phyloP scores from a whole-genome alignment of 1,140 invertebrate species.

The Apis dorsata region DNA sequence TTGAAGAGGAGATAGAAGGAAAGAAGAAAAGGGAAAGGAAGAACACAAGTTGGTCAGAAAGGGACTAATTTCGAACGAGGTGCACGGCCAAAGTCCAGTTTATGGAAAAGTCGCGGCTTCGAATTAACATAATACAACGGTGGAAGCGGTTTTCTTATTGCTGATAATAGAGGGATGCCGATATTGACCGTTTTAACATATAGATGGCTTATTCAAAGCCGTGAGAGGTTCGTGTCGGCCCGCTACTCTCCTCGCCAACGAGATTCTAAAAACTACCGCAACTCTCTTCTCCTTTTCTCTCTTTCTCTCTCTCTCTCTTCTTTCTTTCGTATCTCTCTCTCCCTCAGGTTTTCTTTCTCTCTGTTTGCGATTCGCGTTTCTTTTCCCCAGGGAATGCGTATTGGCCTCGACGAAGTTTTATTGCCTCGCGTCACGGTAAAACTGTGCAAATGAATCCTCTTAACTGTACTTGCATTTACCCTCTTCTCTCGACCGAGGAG shows the following conservation, averaged over 20 bases:
- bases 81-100: neutral
- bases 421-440: constrained; percentile 5
- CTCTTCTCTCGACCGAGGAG: neutral
- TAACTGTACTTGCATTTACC: no score
- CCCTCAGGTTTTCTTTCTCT: neutral
- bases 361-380: neutral
- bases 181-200: constrained; percentile 47
- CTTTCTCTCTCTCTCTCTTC: neutral
- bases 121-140: constrained; percentile 65
- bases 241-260: neutral
- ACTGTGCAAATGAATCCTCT: constrained; percentile 15
- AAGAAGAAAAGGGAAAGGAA: no score
- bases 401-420: neutral
- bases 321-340: neutral
- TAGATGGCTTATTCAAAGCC: constrained; percentile 40
- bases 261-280: neutral
- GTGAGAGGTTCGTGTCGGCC: no score
- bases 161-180: constrained; percentile 32
- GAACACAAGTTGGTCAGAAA: neutral
- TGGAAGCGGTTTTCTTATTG: constrained; percentile 57
- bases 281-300: neutral
- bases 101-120: neutral
- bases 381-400: neutral
- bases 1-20: no score
- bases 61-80: constrained; percentile 27